phyloP scores from a whole-genome alignment of 2,113 vertebrate species.

The Cochlearius cochlearius region DNA sequence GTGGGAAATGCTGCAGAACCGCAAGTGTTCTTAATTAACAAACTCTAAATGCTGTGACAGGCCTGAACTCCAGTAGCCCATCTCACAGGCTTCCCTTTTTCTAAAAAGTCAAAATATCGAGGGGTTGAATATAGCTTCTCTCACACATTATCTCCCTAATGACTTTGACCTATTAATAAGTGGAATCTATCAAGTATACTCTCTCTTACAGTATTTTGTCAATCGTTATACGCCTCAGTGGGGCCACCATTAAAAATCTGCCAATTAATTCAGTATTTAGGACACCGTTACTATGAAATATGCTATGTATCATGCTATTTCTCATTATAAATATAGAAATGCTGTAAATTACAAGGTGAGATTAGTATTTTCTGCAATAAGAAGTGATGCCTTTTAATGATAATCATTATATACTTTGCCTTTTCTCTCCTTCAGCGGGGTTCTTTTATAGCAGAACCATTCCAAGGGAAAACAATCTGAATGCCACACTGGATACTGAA shows the following conservation, averaged over 20 bases:
- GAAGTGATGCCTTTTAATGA: conserved; percentile 30
- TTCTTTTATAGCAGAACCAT: neutral
- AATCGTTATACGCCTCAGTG: conserved; percentile 57
- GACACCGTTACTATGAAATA: conserved; percentile 27
- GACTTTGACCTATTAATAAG: conserved; percentile 65
- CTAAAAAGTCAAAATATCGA: conserved; percentile 17
- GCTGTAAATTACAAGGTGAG: conserved; percentile 36
- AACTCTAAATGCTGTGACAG: neutral
- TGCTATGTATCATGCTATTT: neutral
- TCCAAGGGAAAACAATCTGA: neutral
- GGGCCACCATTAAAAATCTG: conserved; percentile 60
- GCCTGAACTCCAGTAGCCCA: neutral
- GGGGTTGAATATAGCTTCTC: neutral
- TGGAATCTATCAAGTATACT: conserved; percentile 60
- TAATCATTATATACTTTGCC: neutral
- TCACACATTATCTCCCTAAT: conserved; percentile 60
- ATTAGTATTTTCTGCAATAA: conserved; percentile 41
- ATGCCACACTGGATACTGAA: neutral
- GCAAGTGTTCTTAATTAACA: neutral
- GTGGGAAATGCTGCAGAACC: neutral
- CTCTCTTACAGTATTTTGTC: conserved; percentile 56
- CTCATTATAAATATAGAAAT: conserved; percentile 44
- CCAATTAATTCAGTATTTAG: conserved; percentile 61
- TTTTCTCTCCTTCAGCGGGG: neutral
- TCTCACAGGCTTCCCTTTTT: neutral